These are phyloP conservation scores for Stenopsyche tienmushanensis DNA, from an alignment of 1,140 invertebrate species.

Conservation along the genomic window DNA sequence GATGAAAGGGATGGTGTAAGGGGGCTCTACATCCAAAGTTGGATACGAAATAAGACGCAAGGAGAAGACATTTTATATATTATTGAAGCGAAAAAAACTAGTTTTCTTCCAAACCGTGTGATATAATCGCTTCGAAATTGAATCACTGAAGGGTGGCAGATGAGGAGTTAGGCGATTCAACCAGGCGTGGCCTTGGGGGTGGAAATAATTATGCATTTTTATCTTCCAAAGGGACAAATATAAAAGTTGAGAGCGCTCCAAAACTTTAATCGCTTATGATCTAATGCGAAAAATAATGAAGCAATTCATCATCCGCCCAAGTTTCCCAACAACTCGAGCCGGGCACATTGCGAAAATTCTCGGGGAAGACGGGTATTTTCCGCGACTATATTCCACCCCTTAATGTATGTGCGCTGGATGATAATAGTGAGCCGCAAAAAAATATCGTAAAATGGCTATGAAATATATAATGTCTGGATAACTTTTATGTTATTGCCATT, in stretches of 20 bases:
- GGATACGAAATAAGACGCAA: too few relatives aligned
- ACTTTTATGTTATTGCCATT: background rate
- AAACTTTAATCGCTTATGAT: conserved; percentile 27
- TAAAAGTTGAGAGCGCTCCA: conserved; percentile 9
- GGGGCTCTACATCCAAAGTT: too few relatives aligned
- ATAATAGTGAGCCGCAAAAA: background rate
- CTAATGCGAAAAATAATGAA: conserved; percentile 32
- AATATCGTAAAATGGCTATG: background rate
- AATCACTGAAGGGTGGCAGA: too few relatives aligned
- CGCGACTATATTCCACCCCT: background rate
- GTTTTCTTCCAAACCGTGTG: too few relatives aligned
- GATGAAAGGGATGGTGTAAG: too few relatives aligned
- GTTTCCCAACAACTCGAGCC: too few relatives aligned
- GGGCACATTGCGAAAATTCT: too few relatives aligned
- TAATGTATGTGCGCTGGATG: background rate
- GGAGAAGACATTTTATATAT: too few relatives aligned
- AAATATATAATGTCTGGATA: background rate
- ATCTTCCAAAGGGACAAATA: conserved; percentile 4
- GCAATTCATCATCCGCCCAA: conserved; percentile 22
- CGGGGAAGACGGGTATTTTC: background rate
- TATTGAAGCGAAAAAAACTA: too few relatives aligned
- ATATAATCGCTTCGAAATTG: too few relatives aligned
- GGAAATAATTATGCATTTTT: conserved; percentile 13
- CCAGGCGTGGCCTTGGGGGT: too few relatives aligned
- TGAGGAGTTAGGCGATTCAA: too few relatives aligned